These are phyloP conservation scores for Alligator sinensis DNA, from an alignment of 2,113 vertebrate genomes.

Conservation along the genomic window DNA sequence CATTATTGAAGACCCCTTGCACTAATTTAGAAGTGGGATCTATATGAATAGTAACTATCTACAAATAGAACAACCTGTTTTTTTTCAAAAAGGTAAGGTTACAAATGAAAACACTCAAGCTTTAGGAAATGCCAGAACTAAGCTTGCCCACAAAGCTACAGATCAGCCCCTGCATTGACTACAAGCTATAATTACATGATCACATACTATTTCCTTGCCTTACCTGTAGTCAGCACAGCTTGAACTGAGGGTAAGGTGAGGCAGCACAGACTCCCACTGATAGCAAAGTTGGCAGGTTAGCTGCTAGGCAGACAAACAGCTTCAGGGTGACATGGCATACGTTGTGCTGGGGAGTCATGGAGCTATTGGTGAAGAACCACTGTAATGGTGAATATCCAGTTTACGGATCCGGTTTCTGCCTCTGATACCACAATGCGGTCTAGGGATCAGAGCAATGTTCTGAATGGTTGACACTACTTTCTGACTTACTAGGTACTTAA, in stretches of 20 bases:
- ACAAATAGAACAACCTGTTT: background rate
- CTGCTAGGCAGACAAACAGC: background rate
- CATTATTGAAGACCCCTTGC: background rate
- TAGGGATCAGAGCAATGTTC: background rate
- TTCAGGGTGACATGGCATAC: background rate
- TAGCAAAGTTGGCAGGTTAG: background rate
- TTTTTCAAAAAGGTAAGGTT: background rate
- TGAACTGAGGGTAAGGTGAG: background rate
- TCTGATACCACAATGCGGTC: fast-evolving
- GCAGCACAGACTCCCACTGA: background rate
- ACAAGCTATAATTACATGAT: background rate
- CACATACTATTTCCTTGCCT: background rate
- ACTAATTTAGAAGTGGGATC: background rate
- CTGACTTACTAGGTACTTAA: background rate
- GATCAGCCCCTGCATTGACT: background rate
- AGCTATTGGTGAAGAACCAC: background rate
- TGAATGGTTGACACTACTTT: background rate
- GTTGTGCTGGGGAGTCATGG: background rate
- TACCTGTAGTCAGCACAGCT: background rate
- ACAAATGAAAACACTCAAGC: too few relatives aligned
- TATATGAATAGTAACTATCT: background rate
- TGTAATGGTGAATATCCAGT: fast-evolving
- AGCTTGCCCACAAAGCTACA: background rate
- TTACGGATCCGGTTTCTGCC: fast-evolving
- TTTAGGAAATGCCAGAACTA: background rate